Evolutionary conservation across 2,113 vertebrate genomes (phyloP).

Genomic region (Leiothrix lutea): DNA sequence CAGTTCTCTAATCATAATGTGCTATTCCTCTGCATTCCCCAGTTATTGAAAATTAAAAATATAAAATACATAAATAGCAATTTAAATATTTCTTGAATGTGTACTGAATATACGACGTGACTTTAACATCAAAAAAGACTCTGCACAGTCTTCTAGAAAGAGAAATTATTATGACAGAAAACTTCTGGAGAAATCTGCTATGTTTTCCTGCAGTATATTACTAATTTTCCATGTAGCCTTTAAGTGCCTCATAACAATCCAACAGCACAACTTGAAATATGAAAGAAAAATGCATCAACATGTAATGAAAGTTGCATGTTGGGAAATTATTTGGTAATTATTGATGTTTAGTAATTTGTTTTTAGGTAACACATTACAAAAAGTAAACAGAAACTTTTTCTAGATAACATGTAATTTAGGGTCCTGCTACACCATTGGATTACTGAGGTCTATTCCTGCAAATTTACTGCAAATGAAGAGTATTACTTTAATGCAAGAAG

Average conservation of each 20-base stretch:
- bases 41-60: background rate
- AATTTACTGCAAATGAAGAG: background rate
- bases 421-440: background rate
- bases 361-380: background rate
- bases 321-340: background rate
- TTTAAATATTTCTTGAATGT: background rate
- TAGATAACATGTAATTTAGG: background rate
- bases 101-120: fast-evolving
- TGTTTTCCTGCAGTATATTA: background rate
- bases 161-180: background rate
- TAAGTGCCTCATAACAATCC: background rate
- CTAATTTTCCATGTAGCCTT: background rate
- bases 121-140: background rate
- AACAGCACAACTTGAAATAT: background rate
- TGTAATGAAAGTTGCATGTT: background rate
- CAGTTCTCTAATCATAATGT: background rate
- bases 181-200: background rate
- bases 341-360: background rate
- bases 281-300: background rate
- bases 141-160: background rate
- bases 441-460: background rate
- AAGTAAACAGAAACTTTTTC: background rate
- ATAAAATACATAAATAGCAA: background rate
- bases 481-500: background rate
- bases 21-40: background rate